These are phyloP conservation scores for Monochamus saltuarius DNA, from an alignment of 1,140 invertebrate genomes.

Conservation along the genomic window DNA sequence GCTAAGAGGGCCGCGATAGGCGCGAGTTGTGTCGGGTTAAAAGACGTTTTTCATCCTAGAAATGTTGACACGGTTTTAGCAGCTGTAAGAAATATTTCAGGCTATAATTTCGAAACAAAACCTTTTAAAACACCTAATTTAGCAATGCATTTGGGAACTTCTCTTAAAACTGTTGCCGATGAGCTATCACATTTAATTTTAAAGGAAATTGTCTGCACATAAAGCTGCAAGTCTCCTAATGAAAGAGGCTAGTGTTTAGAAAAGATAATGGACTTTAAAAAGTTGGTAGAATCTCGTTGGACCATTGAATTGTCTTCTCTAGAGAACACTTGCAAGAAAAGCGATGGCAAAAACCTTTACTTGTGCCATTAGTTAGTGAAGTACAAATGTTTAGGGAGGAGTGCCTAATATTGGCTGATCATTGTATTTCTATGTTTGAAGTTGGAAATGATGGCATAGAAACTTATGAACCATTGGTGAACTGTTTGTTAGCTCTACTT, in stretches of 20 bases:
- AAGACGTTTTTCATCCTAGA: constrained; percentile 26
- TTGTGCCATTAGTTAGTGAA: constrained; percentile 31
- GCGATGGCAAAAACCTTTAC: constrained; percentile 31
- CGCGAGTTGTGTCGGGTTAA: no score
- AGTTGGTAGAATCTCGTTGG: constrained; percentile 25
- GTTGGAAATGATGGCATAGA: neutral
- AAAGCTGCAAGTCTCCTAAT: constrained; percentile 24
- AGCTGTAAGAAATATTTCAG: constrained; percentile 21
- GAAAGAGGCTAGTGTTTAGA: constrained; percentile 13
- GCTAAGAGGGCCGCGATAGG: no score
- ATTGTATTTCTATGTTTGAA: neutral
- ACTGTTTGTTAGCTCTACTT: constrained; percentile 26
- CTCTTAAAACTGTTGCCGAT: constrained; percentile 24
- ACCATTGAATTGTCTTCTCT: constrained; percentile 28
- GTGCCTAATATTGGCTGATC: constrained; percentile 5
- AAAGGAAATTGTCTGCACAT: constrained; percentile 24
- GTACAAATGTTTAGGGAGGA: constrained; percentile 6
- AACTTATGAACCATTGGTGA: constrained; percentile 17
- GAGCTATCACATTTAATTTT: constrained; percentile 27
- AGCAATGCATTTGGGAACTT: constrained; percentile 26
- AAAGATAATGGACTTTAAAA: constrained; percentile 31
- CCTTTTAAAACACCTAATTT: constrained; percentile 27
- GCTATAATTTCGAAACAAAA: constrained; percentile 26
- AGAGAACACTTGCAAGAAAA: constrained; percentile 34
- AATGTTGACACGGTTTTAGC: constrained; percentile 25